phyloP scores from a whole-genome alignment of 2,797 vertebrate genomes.

The Rhodeus uyekii region DNA sequence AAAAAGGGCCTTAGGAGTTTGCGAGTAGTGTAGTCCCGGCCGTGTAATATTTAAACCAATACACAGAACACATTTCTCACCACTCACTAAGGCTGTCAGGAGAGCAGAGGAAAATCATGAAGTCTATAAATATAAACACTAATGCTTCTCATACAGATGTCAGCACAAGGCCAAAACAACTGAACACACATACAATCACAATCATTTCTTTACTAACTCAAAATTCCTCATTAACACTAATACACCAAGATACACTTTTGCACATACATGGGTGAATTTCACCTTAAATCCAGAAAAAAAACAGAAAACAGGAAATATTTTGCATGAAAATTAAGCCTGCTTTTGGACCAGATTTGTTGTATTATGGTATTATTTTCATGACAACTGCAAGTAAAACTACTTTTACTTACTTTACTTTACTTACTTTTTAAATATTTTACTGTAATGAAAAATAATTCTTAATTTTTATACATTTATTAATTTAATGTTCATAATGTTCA shows the following conservation, averaged over 20 bases:
- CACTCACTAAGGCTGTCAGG: background rate
- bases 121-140: slow-evolving; percentile 44
- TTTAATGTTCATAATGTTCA: background rate
- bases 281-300: background rate
- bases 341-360: background rate
- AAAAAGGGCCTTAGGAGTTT: background rate
- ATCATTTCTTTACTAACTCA: background rate
- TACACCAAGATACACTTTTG: background rate
- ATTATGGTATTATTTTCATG: background rate
- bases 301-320: background rate
- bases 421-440: no score
- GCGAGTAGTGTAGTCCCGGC: background rate
- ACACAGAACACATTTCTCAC: slow-evolving; percentile 9
- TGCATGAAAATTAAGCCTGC: background rate
- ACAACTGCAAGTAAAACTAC: background rate
- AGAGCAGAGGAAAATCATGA: slow-evolving; percentile 13
- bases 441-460: background rate
- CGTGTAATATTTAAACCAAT: background rate
- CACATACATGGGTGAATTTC: background rate
- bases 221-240: slow-evolving; percentile 5
- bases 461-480: background rate
- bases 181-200: slow-evolving; percentile 17
- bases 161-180: slow-evolving; percentile 37
- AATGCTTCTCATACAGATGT: slow-evolving; percentile 26
- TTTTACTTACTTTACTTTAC: no score